phyloP scores from a whole-genome alignment of 2,797 vertebrate species.

The Poeciliopsis gracilis region DNA sequence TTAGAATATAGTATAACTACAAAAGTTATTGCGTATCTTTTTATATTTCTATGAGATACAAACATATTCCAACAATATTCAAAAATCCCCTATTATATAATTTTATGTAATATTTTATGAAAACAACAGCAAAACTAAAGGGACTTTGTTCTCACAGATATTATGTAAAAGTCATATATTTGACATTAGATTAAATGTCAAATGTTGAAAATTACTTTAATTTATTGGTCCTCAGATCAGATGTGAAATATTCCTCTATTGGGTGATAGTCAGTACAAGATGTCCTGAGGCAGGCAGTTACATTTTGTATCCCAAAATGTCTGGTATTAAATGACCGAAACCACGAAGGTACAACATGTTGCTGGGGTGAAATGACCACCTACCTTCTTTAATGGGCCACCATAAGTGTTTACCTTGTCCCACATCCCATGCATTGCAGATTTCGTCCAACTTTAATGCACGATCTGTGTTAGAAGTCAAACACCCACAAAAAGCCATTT shows the following conservation, averaged over 20 bases:
- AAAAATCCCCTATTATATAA: neutral
- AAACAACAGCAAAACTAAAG: neutral
- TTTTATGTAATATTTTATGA: neutral
- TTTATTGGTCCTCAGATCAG: neutral
- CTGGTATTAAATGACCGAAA: neutral
- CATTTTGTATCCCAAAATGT: neutral
- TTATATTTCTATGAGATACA: neutral
- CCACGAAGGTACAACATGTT: neutral
- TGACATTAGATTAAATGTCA: neutral
- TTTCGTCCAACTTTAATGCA: conserved; percentile 39
- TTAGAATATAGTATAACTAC: neutral
- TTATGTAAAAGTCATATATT: neutral
- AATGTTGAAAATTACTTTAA: neutral
- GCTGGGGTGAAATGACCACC: neutral
- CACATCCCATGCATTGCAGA: conserved; percentile 35
- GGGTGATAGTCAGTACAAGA: neutral
- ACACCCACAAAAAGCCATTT: conserved; percentile 63
- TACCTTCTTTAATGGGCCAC: neutral
- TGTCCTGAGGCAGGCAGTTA: neutral
- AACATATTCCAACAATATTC: neutral
- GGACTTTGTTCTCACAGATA: neutral
- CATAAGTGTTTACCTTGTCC: conserved; percentile 3
- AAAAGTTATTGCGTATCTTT: neutral
- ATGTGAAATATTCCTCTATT: neutral
- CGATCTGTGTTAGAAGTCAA: conserved; percentile 47